phyloP scores from a whole-genome alignment of 2,797 vertebrate species.

The Atherinosoma microstoma region DNA sequence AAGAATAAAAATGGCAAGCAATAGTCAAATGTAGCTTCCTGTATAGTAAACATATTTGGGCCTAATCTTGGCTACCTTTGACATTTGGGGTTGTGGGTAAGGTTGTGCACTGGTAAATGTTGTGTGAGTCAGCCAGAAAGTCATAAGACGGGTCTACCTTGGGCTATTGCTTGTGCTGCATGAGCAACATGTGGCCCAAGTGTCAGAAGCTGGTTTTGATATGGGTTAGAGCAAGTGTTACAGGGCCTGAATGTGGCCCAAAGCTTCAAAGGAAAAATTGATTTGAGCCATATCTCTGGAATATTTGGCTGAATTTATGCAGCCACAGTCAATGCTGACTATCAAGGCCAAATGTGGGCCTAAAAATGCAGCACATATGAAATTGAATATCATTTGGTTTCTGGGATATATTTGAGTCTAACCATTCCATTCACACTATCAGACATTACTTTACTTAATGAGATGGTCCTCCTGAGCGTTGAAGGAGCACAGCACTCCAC shows the following conservation, averaged over 20 bases:
- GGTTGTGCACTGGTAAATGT: background rate
- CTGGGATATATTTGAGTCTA: conserved; percentile 5
- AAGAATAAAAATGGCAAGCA: conserved; percentile 14
- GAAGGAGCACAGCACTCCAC: conserved; percentile 21
- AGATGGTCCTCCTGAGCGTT: background rate
- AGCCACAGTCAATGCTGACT: background rate
- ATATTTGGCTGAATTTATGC: background rate
- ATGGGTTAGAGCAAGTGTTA: background rate
- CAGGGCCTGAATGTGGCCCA: background rate
- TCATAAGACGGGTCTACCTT: background rate
- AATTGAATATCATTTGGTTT: no score
- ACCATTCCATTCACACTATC: background rate
- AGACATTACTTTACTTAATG: background rate
- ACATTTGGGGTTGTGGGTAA: background rate
- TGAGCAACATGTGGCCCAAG: background rate
- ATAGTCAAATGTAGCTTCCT: conserved; percentile 21
- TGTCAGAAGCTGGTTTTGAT: background rate
- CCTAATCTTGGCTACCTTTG: background rate
- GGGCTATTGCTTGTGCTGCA: background rate
- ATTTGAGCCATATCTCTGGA: no score
- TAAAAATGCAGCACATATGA: background rate
- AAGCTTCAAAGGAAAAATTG: background rate
- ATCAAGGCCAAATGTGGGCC: background rate
- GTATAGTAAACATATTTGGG: background rate
- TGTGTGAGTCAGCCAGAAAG: background rate